Conservation (phyloP, 2,113 vertebrate species). For the Gobio gobio region DNA sequence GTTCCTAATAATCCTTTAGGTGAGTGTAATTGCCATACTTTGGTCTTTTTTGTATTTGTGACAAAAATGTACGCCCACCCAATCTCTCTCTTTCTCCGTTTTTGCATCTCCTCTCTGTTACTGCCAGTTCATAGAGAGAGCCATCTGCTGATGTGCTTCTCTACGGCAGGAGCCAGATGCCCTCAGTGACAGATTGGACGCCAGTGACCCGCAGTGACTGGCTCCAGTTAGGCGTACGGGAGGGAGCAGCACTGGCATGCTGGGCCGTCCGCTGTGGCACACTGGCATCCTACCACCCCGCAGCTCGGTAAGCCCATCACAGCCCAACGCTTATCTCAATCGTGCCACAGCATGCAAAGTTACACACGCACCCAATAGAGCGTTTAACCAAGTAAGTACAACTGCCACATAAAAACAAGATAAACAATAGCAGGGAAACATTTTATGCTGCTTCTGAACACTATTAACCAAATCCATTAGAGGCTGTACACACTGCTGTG, state of each 20-base stretch:
- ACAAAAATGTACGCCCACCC: background rate
- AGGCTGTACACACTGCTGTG: background rate
- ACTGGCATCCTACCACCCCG: background rate
- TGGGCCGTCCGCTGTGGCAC: background rate
- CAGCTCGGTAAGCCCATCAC: background rate
- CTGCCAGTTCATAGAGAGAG: slow-evolving; percentile 1
- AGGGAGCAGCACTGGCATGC: slow-evolving; percentile 6
- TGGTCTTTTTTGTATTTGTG: background rate
- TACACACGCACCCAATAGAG: background rate
- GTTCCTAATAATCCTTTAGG: no score
- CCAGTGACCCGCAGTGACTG: slow-evolving; percentile 1
- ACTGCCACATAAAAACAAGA: slow-evolving; percentile 1
- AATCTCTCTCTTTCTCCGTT: background rate
- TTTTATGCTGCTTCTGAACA: no score
- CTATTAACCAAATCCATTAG: background rate
- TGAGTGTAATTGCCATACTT: background rate
- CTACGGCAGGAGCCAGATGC: slow-evolving; percentile 9
- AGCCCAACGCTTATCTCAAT: background rate
- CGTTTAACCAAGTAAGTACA: slow-evolving; percentile 7
- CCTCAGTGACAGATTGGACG: slow-evolving; percentile 1
- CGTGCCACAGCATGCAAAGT: background rate
- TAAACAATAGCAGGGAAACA: background rate
- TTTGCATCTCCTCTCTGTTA: background rate
- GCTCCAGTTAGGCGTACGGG: background rate
- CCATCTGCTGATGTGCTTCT: slow-evolving; percentile 42